A percentile compares a stretch with the other conserved stretches of the same genome.
These are phyloP conservation scores for Suricata suricatta DNA, from an alignment of 2,113 vertebrate genomes.

Conservation along the genomic window DNA sequence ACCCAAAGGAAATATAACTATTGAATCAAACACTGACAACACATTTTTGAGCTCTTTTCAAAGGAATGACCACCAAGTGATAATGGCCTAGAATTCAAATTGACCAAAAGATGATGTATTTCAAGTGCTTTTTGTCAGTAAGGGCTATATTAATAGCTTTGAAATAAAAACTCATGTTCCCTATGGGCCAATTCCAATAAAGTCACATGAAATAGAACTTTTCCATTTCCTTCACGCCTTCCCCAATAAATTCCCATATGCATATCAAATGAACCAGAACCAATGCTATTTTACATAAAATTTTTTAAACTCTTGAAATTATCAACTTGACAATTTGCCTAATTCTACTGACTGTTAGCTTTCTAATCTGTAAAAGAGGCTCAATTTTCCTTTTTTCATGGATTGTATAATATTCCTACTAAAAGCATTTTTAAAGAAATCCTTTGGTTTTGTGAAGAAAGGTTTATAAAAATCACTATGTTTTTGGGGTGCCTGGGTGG, in stretches of 20 bases:
- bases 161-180: slow-evolving; percentile 2
- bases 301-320: neutral
- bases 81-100: neutral
- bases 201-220: neutral
- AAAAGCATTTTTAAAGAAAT: neutral
- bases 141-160: neutral
- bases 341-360: neutral
- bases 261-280: neutral
- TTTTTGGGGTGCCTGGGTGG: neutral
- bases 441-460: neutral
- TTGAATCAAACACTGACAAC: neutral
- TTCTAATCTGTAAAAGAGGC: neutral
- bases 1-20: neutral
- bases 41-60: neutral
- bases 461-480: neutral
- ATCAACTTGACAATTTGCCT: neutral
- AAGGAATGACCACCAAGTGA: neutral
- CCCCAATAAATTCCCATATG: neutral
- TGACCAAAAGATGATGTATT: neutral
- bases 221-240: neutral
- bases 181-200: neutral
- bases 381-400: neutral
- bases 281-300: neutral
- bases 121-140: neutral
- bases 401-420: neutral